Percentiles rank a stretch among this genome's conserved stretches.
Evolutionary conservation across 2,797 vertebrate genomes (phyloP).

Genomic region (Monodelphis domestica): DNA sequence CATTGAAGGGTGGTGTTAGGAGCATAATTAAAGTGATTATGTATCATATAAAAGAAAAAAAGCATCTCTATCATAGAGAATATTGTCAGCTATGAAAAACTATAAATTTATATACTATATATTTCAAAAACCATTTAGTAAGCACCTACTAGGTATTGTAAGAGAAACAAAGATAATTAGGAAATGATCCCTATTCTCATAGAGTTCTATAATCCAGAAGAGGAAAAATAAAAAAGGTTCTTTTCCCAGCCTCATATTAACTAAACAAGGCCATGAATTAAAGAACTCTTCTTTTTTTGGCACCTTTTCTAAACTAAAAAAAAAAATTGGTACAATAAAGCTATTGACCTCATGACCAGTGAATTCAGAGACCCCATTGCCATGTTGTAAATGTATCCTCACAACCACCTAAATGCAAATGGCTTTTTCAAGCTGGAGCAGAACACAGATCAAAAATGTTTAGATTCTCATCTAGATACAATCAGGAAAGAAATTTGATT

Average conservation of each 20-base stretch:
- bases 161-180: neutral
- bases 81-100: conserved; percentile 60
- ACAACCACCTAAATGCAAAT: neutral
- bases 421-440: neutral
- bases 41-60: conserved; percentile 66
- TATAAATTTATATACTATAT: neutral
- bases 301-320: conserved; percentile 6
- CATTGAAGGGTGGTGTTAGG: conserved; percentile 62
- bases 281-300: conserved; percentile 34
- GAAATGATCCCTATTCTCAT: neutral
- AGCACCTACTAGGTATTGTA: neutral
- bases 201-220: neutral
- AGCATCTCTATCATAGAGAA: conserved; percentile 48
- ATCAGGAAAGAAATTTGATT: neutral
- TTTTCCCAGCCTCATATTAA: conserved; percentile 55
- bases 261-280: conserved; percentile 45
- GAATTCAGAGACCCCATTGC: neutral
- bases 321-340: conserved; percentile 28
- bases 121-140: neutral
- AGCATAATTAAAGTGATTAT: conserved; percentile 71
- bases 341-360: neutral
- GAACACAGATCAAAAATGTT: neutral
- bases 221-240: neutral
- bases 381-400: neutral
- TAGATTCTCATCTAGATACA: conserved; percentile 10